Base-by-base conservation (phyloP, 2,797 vertebrate genomes). In the Masticophis lateralis region DNA sequence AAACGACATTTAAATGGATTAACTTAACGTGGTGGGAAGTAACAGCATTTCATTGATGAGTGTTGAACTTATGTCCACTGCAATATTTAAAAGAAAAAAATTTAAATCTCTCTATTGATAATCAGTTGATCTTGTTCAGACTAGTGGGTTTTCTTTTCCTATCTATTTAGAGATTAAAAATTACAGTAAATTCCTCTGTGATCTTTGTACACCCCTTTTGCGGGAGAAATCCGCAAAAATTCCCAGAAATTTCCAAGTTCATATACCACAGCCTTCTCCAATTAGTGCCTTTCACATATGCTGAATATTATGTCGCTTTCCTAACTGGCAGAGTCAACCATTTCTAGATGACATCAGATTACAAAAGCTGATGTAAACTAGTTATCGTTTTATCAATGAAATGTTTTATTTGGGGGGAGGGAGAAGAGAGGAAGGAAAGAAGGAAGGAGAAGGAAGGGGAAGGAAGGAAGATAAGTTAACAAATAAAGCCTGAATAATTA, bases 1-100 rank as follows among this genome's bases (percentile, higher is more conserved):
- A 63, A 92, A 66, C 96, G 90, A 93, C 94, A 94, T 96, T 96
- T 96, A 93, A 96, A 95, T 96, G 96, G 96, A 95, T 88, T 92
- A 95, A 96, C 96, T 94, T 94, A 12, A 95, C 90, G 27, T 92
- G 94, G 92, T 94, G 94, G 93, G 94, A 94, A 93, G 55, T 91
- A 90, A 55, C 83, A 93, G 94, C 91, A 86, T 94, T 96, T 96
- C 94, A 95, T 93, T 94, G 96, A 95, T 94, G 95, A 94, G 94
- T 97, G 92, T 91, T 87, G 9, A 96, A 95, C 95, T 92, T 95
- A 94, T 95, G 95, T 94, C 96, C 97, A 97, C 47, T 87, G 18
- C 79, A 56, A 89, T 86, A 90, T 86, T 92, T 95, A 90, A 97
- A 97, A 93, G 95, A 95, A 69, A 63, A 69, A 47, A 97, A 96